phyloP scores from a whole-genome alignment of 1,140 invertebrate genomes.

The Drosophila mauritiana region DNA sequence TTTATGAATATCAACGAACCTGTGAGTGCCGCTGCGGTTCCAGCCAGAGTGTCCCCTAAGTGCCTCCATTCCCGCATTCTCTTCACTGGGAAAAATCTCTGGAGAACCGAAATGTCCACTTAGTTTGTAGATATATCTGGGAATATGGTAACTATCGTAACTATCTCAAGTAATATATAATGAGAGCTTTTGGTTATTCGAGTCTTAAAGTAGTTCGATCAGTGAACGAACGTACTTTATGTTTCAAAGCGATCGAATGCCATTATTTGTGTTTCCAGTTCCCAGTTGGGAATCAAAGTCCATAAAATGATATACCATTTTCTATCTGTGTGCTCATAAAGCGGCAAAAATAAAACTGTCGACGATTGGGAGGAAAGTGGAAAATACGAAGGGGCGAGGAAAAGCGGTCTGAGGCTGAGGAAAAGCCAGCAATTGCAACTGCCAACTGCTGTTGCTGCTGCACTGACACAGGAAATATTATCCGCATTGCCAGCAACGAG shows the following conservation, averaged over 20 bases:
- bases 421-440: constrained; percentile 60
- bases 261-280: neutral
- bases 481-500: constrained; percentile 69
- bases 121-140: no score
- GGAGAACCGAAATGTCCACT: neutral
- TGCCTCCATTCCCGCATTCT: constrained; percentile 4
- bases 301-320: neutral
- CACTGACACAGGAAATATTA: constrained; percentile 82
- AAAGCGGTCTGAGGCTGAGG: constrained; percentile 17
- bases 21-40: constrained; percentile 54
- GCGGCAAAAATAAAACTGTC: constrained; percentile 80
- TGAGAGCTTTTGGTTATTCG: no score
- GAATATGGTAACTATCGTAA: no score
- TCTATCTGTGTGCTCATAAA: constrained; percentile 56
- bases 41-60: constrained; percentile 35
- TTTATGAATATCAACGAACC: constrained; percentile 79
- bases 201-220: neutral
- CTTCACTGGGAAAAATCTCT: constrained; percentile 12
- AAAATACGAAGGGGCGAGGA: constrained; percentile 7
- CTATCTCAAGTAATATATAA: no score
- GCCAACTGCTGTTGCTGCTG: constrained; percentile 75
- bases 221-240: no score
- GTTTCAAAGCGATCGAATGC: neutral
- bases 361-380: constrained; percentile 63
- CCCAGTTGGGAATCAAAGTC: neutral